Evolutionary conservation across 1,140 invertebrate genomes (phyloP), one percentile per base, ranked within the genome.

Genomic region (Drosophila tsacasi): DNA sequence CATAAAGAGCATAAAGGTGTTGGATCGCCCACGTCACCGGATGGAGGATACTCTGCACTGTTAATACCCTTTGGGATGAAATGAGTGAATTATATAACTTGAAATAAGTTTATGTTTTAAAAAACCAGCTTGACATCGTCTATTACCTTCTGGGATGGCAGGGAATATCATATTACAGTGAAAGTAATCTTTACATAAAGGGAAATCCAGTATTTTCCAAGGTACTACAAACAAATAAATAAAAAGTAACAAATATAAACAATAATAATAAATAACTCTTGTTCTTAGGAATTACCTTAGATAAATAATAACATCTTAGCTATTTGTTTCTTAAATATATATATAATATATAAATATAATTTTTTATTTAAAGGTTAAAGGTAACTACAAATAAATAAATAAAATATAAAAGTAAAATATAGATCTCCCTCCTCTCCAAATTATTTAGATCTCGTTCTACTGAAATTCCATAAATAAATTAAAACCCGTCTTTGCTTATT

Each of bases 1-100:
- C 54, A 52, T 74, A 73, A 74, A 73, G 57, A 50, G 30, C 37
- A 35, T 23, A 27, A 42, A 57, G 46, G 21, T 42, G 23, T 50
- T 17, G 44, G 69, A 73, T 73, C 37, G 54, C 35, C 44, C 23
- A 49, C 37, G 21, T 50, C n/a, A 73, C 15, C 37, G 37, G 21
- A 19, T 37, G 7, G 6, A 1, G 25, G 27, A 73, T 73, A 73
- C 69, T 13, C 23, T 39, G 19, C 3, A 3, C 10, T 25, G 7
- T 8, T 12, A 10, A 39, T 55, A 55, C 54, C 55, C 55, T 58
- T 58, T n/a, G 21, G 17, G 55, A 39, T 58, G 13, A 55, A 55
- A 37, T 23, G 13, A 19, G 0, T 37, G 10, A 55, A 35, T 35
- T 17, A 55, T 37, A 21, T 2, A 21, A 15, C 7, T 15, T 32